Base-by-base conservation (phyloP, 2,888 invertebrate genomes). In the Rhamnusium bicolor region DNA sequence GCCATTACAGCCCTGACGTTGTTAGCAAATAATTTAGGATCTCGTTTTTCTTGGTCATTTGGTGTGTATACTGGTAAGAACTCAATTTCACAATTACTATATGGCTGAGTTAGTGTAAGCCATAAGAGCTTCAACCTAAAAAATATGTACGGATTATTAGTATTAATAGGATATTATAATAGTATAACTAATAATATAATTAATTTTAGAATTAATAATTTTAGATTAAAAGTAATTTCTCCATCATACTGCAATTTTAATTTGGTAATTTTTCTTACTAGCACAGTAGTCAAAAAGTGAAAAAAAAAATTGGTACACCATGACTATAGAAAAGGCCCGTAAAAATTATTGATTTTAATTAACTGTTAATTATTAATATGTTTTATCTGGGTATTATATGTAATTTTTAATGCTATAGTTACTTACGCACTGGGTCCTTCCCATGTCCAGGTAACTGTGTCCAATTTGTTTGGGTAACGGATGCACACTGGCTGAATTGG, bases 401-500 rank as follows among this genome's bases (percentile, higher is more conserved):
- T 49, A 14, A 16, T 6, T 49, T 49, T 24, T 5, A 4, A 24
- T 6, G 7, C n/a, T 7, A 10, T 27, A 53, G 47, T 46, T 79
- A 93, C 95, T 93, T 90, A 97, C 96, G 95, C 95, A 87, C 95
- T 95, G 61, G 97, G 97, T 32, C 98, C 98, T 86, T 96, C 96
- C 97, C 96, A 98, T 0, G 96, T 96, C 96, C 96, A 97, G 0
- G 96, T 96, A 77, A 96, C 95, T 0, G 96, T 95, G 84, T 97
- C 96, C 83, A 94, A 90, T 80, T 94, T 94, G 85, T 98, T 98
- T 0, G 96, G 96, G 87, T 98, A 98, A 69, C 95, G 91, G 73
- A 98, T 93, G 84, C 96, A 93, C 12, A 98, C 97, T 0, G 98
- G 98, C 86, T 98, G 98, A 1, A 98, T 95, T 0, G 98, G 97